Base-by-base conservation (phyloP, 2,888 invertebrate species). In the Platycnemis pennipes region DNA sequence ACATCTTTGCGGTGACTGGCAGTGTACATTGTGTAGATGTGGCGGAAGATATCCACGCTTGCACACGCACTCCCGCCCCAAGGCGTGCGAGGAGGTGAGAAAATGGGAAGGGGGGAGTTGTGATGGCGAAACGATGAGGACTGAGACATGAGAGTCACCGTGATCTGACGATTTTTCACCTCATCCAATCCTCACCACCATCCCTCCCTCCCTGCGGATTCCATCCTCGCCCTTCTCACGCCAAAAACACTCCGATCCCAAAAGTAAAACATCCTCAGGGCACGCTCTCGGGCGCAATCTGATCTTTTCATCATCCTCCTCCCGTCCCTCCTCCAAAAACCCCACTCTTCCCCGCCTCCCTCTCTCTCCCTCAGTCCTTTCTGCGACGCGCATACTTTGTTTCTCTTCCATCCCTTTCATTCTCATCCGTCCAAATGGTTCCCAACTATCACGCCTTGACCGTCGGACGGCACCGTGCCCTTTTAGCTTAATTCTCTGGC, bases 91-190 rank as follows among this genome's bases (percentile, higher is more conserved):
- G 56, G 26, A 89, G 49, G 53, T 26, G 88, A 16, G 49, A 37
- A 22, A 53, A 56, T 42, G 37, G 53, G 42, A 19, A 22, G 31
- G 46, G 49, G 13, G 8, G 16, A 45, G 89, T 56, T 22, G 89
- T 31, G 26, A 53, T 8, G 31, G 22, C 26, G 31, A 88, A 53
- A 53, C n/a, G 63, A 63, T 26, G 26, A 63, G 37, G 77, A 37
- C 31, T 4, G 7, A 37, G 31, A 37, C 13, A 37, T 31, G 77
- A 91, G 44, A 91, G 91, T 91, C 91, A 91, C 91, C 91, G 44
- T 91, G 91, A 91, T 56, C 56, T 8, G 63, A 26, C 63, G 91
- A 56, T 91, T 91, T 91, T 63, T 37, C 13, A 37, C 16, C 86
- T 42, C 86, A 3, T 26, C 16, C 44, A 11, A 0, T 7, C 4